phyloP scores from a whole-genome alignment of 30 jellyfish, hydroid and myxozoan species.

The Aurelia aurita complex sp. Pacific region DNA sequence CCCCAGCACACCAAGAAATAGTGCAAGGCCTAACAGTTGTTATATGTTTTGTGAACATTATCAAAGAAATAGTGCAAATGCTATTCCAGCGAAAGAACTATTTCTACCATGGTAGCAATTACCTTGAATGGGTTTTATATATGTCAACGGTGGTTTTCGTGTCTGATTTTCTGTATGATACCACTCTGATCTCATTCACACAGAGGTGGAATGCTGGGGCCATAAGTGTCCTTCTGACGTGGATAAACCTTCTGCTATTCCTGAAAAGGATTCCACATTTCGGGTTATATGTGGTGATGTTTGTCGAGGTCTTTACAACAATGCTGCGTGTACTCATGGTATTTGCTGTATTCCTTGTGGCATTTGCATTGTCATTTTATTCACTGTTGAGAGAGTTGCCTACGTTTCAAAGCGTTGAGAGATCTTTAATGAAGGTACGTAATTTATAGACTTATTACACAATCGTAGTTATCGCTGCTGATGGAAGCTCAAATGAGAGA shows the following conservation, averaged over 20 bases:
- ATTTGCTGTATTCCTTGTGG: slow-evolving; percentile 79
- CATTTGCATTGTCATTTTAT: slow-evolving; percentile 86
- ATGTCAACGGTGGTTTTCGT: slow-evolving; percentile 76
- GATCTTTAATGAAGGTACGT: slow-evolving; percentile 73
- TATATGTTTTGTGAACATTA: slow-evolving; percentile 53
- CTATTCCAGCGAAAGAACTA: slow-evolving; percentile 47
- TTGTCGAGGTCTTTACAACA: slow-evolving; percentile 82
- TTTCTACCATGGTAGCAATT: slow-evolving; percentile 63
- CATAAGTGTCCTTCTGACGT: slow-evolving; percentile 69
- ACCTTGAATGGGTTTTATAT: slow-evolving; percentile 82
- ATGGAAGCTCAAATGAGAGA: too few species aligned
- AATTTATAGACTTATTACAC: neutral
- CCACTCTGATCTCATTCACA: slow-evolving; percentile 3
- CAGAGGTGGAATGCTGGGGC: slow-evolving; percentile 95
- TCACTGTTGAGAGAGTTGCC: slow-evolving; percentile 61
- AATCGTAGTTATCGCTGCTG: too few species aligned
- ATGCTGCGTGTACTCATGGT: slow-evolving; percentile 78
- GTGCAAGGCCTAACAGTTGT: slow-evolving; percentile 55
- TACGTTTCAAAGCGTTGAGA: slow-evolving; percentile 69
- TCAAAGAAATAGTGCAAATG: slow-evolving; percentile 77
- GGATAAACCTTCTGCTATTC: slow-evolving; percentile 81
- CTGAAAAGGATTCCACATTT: slow-evolving; percentile 80
- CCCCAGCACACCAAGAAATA: slow-evolving; percentile 9
- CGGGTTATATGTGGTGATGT: slow-evolving; percentile 93
- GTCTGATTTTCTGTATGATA: slow-evolving; percentile 49